These are phyloP conservation scores for Boloria euphrosyne DNA, from an alignment of 2,888 invertebrate genomes.

Conservation along the genomic window DNA sequence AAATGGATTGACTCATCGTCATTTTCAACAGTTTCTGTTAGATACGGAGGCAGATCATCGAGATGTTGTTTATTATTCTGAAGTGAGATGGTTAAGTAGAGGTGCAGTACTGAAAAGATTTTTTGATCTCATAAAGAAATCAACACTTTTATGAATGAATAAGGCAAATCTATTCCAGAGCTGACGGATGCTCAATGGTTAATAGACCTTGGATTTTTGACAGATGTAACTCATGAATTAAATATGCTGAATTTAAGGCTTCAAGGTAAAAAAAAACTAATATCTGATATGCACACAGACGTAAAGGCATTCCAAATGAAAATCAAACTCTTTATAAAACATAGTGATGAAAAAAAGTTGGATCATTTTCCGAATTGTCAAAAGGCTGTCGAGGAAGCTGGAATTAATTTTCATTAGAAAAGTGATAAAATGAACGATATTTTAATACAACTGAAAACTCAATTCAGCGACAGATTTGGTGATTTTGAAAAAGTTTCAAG, in stretches of 20 bases:
- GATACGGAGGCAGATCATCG: not conserved
- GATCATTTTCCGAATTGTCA: conserved; percentile 1
- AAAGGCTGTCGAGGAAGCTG: not conserved
- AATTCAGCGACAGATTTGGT: not conserved
- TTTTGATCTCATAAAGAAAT: not conserved
- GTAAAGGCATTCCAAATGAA: no score
- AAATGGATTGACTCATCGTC: not conserved
- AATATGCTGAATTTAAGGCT: no score
- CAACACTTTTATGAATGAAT: not conserved
- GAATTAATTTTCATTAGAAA: not conserved
- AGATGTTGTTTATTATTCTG: not conserved
- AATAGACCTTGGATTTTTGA: no score
- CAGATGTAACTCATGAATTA: no score
- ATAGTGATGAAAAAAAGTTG: conserved; percentile 1
- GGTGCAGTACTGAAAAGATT: not conserved
- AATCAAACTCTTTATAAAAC: no score
- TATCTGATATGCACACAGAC: no score
- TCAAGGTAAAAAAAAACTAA: no score
- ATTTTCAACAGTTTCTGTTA: not conserved
- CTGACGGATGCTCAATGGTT: no score
- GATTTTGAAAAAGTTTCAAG: not conserved
- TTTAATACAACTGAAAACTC: not conserved
- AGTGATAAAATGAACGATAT: not conserved
- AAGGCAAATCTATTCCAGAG: no score
- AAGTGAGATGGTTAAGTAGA: not conserved